phyloP scores from a whole-genome alignment of 2,888 invertebrate species.

The Xylota sylvarum region DNA sequence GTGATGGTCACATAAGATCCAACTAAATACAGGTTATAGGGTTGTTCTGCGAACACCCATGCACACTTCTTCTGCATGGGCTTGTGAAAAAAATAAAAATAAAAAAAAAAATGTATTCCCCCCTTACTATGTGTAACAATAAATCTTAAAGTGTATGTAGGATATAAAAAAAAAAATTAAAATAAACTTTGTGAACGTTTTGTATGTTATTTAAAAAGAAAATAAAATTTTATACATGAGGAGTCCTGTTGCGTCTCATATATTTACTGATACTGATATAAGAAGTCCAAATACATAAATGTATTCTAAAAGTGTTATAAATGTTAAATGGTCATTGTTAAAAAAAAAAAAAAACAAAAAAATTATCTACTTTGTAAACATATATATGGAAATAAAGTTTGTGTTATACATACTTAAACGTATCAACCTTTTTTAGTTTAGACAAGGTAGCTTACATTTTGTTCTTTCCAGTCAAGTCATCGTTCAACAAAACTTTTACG shows the following conservation, averaged over 20 bases:
- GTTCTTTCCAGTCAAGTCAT: too few relatives aligned
- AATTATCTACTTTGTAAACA: constrained; percentile 59
- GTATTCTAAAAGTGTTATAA: constrained; percentile 75
- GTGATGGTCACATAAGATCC: constrained; percentile 66
- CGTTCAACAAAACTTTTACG: too few relatives aligned
- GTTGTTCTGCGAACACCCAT: constrained; percentile 42
- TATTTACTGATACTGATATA: constrained; percentile 73
- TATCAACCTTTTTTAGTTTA: too few relatives aligned
- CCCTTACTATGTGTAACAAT: constrained; percentile 68
- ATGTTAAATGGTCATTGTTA: constrained; percentile 75
- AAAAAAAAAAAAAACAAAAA: constrained; percentile 40
- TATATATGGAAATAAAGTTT: constrained; percentile 74
- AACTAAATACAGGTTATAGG: constrained; percentile 55
- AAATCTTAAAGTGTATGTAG: constrained; percentile 64
- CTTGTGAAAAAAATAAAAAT: constrained; percentile 47
- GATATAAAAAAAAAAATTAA: constrained; percentile 40
- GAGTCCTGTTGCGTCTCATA: constrained; percentile 77
- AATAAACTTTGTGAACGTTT: constrained; percentile 72
- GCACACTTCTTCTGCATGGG: constrained; percentile 40
- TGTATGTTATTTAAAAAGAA: constrained; percentile 73
- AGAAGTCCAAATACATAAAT: constrained; percentile 74
- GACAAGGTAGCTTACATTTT: too few relatives aligned
- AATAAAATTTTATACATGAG: constrained; percentile 76
- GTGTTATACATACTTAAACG: constrained; percentile 61
- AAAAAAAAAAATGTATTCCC: constrained; percentile 8